Conservation (phyloP, 2,888 invertebrate genomes). For the Dryadula phaetusa region DNA sequence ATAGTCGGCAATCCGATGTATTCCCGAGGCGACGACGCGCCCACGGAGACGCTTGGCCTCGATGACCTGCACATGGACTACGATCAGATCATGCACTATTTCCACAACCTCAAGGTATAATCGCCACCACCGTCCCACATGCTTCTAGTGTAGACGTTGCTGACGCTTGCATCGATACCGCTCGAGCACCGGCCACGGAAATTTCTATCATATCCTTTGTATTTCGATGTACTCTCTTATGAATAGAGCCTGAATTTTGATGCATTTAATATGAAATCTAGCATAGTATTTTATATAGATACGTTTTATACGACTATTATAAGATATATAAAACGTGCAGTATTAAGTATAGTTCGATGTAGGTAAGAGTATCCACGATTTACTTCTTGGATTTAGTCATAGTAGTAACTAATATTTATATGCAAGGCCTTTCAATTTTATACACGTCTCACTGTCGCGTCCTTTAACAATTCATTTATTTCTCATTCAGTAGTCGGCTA, state of each 20-base stretch:
- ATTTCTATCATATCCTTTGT: conserved; percentile 56
- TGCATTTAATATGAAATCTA: conserved; percentile 75
- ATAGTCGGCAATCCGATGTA: conserved; percentile 96
- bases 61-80: conserved; percentile 97
- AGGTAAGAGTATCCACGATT: conserved; percentile 58
- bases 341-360: conserved; percentile 61
- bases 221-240: conserved; percentile 68
- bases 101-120: conserved; percentile 97
- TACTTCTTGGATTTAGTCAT: conserved; percentile 38
- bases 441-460: conserved; percentile 61
- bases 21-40: conserved; percentile 82
- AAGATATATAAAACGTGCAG: conserved; percentile 69
- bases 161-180: conserved; percentile 69
- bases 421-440: conserved; percentile 30
- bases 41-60: conserved; percentile 86
- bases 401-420: conserved; percentile 29
- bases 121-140: conserved; percentile 66
- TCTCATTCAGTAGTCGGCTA: conserved; percentile 69
- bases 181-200: conserved; percentile 55
- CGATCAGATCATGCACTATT: conserved; percentile 98
- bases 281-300: conserved; percentile 77
- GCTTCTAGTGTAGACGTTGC: conserved; percentile 80
- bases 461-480: conserved; percentile 56
- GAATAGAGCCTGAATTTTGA: conserved; percentile 80
- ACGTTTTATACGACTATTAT: conserved; percentile 78